Evolutionary conservation across 2,113 vertebrate species (phyloP).

Genomic region (Gymnorhina tibicen): DNA sequence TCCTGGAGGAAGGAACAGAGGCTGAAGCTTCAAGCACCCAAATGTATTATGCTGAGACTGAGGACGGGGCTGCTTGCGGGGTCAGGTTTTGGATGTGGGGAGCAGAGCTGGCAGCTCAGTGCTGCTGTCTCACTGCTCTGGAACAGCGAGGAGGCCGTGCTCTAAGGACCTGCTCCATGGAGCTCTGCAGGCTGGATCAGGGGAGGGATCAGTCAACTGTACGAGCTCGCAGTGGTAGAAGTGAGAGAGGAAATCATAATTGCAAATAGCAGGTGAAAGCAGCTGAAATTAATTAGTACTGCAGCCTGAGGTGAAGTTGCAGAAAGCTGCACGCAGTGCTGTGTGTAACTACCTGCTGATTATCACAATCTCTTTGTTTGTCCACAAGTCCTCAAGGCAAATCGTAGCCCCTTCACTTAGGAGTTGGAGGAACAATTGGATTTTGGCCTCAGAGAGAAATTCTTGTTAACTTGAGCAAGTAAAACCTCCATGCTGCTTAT

Average conservation of each 20-base stretch:
- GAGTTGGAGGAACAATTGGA: neutral
- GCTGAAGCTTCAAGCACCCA: neutral
- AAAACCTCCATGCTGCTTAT: neutral
- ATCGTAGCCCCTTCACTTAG: neutral
- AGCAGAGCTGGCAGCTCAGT: neutral
- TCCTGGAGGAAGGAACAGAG: neutral
- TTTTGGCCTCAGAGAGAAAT: neutral
- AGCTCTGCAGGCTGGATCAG: neutral
- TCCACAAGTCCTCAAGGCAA: neutral
- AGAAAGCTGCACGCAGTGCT: neutral
- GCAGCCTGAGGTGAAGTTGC: neutral
- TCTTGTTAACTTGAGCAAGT: neutral
- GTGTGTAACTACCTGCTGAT: neutral
- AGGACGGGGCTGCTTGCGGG: fast-evolving
- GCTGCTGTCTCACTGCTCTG: neutral
- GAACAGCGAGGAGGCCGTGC: fast-evolving
- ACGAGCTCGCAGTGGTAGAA: neutral
- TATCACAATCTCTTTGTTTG: neutral
- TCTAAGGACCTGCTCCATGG: neutral
- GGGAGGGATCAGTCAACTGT: neutral
- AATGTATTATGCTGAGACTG: fast-evolving
- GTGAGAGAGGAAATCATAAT: neutral
- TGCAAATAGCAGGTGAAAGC: neutral
- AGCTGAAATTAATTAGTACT: slow-evolving; percentile 6
- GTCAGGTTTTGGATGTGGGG: neutral